A percentile compares a stretch with the other conserved stretches of the same genome.
phyloP scores from a whole-genome alignment of 2,113 vertebrate genomes.

The Chaetodon trifascialis region DNA sequence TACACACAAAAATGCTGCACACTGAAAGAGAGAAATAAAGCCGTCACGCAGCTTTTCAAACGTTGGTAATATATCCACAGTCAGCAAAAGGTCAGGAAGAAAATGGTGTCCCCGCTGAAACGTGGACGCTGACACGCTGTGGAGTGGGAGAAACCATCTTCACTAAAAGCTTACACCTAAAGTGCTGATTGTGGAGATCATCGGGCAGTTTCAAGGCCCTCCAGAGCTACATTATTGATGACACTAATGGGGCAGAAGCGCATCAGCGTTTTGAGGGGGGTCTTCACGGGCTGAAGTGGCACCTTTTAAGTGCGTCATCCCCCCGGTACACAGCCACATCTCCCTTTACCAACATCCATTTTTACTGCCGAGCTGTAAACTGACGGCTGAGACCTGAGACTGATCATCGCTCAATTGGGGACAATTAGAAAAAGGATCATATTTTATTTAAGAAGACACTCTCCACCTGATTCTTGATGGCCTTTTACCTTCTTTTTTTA shows the following conservation, averaged over 20 bases:
- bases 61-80: slow-evolving; percentile 21
- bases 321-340: not conserved
- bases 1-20: slow-evolving; percentile 34
- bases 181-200: slow-evolving; percentile 71
- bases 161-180: slow-evolving; percentile 63
- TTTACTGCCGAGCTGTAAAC: slow-evolving; percentile 22
- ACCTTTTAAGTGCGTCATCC: slow-evolving; percentile 55
- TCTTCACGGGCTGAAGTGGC: slow-evolving; percentile 51
- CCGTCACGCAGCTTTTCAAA: slow-evolving; percentile 24
- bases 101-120: slow-evolving; percentile 15
- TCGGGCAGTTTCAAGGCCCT: slow-evolving; percentile 57
- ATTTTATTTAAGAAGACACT: slow-evolving; percentile 64
- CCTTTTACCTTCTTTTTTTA: slow-evolving; percentile 39
- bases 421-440: slow-evolving; percentile 49
- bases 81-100: slow-evolving; percentile 25
- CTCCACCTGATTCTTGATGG: slow-evolving; percentile 25
- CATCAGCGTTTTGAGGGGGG: slow-evolving; percentile 47
- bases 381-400: slow-evolving; percentile 17
- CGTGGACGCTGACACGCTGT: not conserved
- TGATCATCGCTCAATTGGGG: slow-evolving; percentile 26
- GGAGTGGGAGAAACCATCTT: slow-evolving; percentile 14
- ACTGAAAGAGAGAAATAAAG: slow-evolving; percentile 51
- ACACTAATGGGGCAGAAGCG: slow-evolving; percentile 71
- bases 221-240: slow-evolving; percentile 82
- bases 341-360: slow-evolving; percentile 10